Percentiles rank a stretch among this genome's conserved stretches.
phyloP scores from a whole-genome alignment of 2,113 vertebrate genomes.

The Pelobates fuscus region DNA sequence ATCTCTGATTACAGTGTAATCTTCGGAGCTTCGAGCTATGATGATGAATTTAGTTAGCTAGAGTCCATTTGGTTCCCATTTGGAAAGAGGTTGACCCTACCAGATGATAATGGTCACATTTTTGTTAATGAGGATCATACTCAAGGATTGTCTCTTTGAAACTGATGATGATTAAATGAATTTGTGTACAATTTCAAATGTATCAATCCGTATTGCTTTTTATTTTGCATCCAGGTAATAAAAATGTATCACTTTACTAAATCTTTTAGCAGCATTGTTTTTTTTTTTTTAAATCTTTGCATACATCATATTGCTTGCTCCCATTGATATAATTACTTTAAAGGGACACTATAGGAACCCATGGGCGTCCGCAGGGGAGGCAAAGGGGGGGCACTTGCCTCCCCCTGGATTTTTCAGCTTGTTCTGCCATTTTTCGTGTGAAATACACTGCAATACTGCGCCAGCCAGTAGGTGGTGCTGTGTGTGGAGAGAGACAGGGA shows the following conservation, averaged over 20 bases:
- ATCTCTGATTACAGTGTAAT: slow-evolving; percentile 27
- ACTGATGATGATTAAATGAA: not conserved
- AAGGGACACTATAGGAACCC: too few species aligned
- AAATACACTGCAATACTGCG: too few species aligned
- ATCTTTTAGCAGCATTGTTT: not conserved
- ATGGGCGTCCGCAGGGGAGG: too few species aligned
- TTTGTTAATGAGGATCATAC: not conserved
- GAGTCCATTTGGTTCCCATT: slow-evolving; percentile 1
- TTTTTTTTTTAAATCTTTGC: too few species aligned
- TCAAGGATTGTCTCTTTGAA: slow-evolving; percentile 1
- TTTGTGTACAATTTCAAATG: slow-evolving; percentile 34
- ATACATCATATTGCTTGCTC: too few species aligned
- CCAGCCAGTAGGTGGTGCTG: too few species aligned
- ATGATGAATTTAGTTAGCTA: slow-evolving; percentile 11
- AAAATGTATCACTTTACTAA: slow-evolving; percentile 44
- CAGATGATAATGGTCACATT: not conserved
- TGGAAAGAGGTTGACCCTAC: not conserved
- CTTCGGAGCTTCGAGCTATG: slow-evolving; percentile 15
- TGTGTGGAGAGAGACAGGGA: too few species aligned
- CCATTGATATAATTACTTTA: too few species aligned
- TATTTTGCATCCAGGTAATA: slow-evolving; percentile 49
- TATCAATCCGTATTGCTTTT: slow-evolving; percentile 41
- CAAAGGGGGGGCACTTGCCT: too few species aligned
- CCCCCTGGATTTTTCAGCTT: too few species aligned
- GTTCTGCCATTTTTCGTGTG: too few species aligned